Conservation (phyloP, 2,888 invertebrate genomes). For the Tillus elongatus region DNA sequence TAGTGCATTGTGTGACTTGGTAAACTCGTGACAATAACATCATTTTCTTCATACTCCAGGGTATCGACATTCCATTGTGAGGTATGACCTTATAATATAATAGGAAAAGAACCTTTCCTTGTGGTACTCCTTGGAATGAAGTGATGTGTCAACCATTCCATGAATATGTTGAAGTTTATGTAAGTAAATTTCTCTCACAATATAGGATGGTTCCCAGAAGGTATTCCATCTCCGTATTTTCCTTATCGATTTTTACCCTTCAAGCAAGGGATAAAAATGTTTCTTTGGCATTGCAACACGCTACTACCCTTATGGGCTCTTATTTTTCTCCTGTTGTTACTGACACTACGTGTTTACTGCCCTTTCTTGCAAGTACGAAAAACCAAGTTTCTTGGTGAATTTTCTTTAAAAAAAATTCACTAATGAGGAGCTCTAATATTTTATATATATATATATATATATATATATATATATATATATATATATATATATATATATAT, state of each 20-base stretch:
- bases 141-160: constrained; percentile 2
- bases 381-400: too few species aligned
- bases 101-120: constrained; percentile 1
- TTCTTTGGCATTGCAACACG: constrained; percentile 33
- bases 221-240: constrained; percentile 25
- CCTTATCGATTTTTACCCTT: constrained; percentile 27
- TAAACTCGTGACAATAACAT: constrained; percentile 1
- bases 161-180: constrained; percentile 3
- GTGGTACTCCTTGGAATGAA: constrained; percentile 2
- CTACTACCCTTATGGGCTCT: constrained; percentile 30
- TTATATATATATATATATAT: too few species aligned
- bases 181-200: neutral
- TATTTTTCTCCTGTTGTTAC: constrained; percentile 26
- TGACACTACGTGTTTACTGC: constrained; percentile 19
- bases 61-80: constrained; percentile 1
- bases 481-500: constrained; percentile 17
- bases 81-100: neutral
- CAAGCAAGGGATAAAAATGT: constrained; percentile 25
- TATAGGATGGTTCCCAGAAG: constrained; percentile 14
- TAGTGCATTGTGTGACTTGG: constrained; percentile 1
- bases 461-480: constrained; percentile 12
- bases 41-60: constrained; percentile 3
- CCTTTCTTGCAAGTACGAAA: constrained; percentile 19
- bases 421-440: too few species aligned
- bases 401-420: too few species aligned